These are phyloP conservation scores for Acomys russatus DNA, from an alignment of 2,797 vertebrate genomes.

Conservation along the genomic window DNA sequence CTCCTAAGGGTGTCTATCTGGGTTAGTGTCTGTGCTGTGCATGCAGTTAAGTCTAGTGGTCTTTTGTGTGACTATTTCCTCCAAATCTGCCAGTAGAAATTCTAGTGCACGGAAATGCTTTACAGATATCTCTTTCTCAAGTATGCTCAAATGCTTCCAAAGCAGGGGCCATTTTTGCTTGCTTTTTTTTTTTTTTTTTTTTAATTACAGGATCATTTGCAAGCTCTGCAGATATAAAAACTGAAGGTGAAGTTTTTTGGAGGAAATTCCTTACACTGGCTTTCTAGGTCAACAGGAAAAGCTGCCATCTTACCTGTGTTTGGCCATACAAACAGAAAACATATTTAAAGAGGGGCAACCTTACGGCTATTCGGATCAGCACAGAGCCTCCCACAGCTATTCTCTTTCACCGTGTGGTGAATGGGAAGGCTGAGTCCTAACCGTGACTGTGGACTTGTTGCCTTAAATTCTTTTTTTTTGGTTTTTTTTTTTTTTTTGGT, in stretches of 20 bases:
- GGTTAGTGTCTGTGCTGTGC: background rate
- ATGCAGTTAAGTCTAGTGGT: background rate
- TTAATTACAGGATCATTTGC: background rate
- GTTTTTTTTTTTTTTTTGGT: too few species aligned
- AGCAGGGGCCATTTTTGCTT: background rate
- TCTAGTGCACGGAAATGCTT: slow-evolving; percentile 26
- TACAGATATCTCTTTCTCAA: background rate
- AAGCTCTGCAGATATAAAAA: background rate
- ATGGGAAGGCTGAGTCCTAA: background rate
- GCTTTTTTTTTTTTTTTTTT: background rate
- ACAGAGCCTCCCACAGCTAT: background rate
- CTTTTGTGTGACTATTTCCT: slow-evolving; percentile 4
- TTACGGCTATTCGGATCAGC: background rate
- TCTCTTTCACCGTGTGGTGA: background rate
- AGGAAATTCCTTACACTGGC: background rate
- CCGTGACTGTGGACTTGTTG: background rate
- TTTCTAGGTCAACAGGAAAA: background rate
- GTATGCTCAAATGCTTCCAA: background rate
- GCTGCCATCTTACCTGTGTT: background rate
- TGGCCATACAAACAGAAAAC: background rate
- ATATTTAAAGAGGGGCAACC: background rate
- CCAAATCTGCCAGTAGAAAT: background rate
- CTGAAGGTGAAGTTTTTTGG: background rate
- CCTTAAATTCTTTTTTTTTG: slow-evolving; percentile 18
- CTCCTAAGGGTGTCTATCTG: background rate